These are phyloP conservation scores for Spongilla lacustris DNA, from an alignment of 37 sponge, comb jelly and placozoan genomes.

Conservation along the genomic window DNA sequence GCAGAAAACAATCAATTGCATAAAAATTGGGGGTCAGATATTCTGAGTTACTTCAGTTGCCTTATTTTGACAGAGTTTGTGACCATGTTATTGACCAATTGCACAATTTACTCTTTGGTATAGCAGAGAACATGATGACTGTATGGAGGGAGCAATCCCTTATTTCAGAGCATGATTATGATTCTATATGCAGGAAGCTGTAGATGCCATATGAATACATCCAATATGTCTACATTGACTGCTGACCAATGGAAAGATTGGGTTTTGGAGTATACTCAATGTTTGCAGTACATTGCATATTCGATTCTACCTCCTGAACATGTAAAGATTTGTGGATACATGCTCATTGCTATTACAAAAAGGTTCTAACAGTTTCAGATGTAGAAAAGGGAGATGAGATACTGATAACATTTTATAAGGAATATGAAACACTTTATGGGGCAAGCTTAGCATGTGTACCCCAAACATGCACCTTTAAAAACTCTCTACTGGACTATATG, in stretches of 20 bases:
- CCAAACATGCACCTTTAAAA: conserved; percentile 26
- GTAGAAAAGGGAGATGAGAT: conserved; percentile 14
- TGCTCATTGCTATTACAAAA: conserved; percentile 5
- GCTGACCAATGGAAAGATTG: conserved; percentile 73
- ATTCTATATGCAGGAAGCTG: conserved; percentile 27
- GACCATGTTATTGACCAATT: conserved; percentile 38
- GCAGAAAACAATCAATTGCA: conserved; percentile 7
- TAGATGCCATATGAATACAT: conserved; percentile 15
- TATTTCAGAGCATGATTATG: background rate
- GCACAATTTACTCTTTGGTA: conserved; percentile 59
- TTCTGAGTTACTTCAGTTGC: conserved; percentile 35
- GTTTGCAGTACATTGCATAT: conserved; percentile 15
- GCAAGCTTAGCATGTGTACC: background rate
- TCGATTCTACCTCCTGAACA: conserved; percentile 16
- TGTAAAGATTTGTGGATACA: background rate
- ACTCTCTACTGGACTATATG: conserved; percentile 40
- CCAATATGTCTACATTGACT: conserved; percentile 48
- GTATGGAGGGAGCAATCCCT: background rate
- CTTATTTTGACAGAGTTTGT: conserved; percentile 36
- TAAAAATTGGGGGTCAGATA: conserved; percentile 26
- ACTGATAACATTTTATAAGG: conserved; percentile 32
- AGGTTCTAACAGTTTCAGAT: conserved; percentile 3
- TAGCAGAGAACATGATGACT: conserved; percentile 37
- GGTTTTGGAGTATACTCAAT: conserved; percentile 33
- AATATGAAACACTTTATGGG: conserved; percentile 39